phyloP scores from a whole-genome alignment of 35 echinoderm and acorn worm genomes.

The Lytechinus pictus region DNA sequence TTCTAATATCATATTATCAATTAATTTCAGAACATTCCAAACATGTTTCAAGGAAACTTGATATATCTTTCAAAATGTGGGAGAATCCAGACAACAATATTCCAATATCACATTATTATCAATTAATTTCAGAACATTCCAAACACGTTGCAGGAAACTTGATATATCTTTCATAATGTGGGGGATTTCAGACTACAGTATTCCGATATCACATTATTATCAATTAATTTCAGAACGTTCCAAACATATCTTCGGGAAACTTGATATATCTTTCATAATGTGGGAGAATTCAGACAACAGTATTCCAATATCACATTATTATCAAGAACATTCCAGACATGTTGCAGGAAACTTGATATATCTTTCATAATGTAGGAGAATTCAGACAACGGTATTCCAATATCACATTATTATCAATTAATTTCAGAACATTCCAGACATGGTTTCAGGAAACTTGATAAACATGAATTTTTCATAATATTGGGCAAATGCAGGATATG shows the following conservation, averaged over 20 bases:
- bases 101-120: too few relatives aligned
- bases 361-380: background rate
- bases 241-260: background rate
- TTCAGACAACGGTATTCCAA: background rate
- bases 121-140: too few relatives aligned
- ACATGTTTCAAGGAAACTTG: too few relatives aligned
- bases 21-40: background rate
- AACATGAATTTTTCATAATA: background rate
- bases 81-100: too few relatives aligned
- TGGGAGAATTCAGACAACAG: too few relatives aligned
- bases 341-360: background rate
- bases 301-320: too few relatives aligned
- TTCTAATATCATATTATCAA: background rate
- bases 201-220: background rate
- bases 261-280: too few relatives aligned
- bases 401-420: background rate
- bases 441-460: too few relatives aligned
- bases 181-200: background rate
- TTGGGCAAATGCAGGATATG: background rate
- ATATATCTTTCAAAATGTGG: background rate
- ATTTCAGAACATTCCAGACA: too few relatives aligned
- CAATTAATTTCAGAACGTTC: too few relatives aligned
- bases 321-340: too few relatives aligned
- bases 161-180: background rate
- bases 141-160: too few relatives aligned